Evolutionary conservation across 2,113 vertebrate species (phyloP), one percentile per base, ranked within the genome.

Genomic region (Boulengeromyrus knoepffleri): DNA sequence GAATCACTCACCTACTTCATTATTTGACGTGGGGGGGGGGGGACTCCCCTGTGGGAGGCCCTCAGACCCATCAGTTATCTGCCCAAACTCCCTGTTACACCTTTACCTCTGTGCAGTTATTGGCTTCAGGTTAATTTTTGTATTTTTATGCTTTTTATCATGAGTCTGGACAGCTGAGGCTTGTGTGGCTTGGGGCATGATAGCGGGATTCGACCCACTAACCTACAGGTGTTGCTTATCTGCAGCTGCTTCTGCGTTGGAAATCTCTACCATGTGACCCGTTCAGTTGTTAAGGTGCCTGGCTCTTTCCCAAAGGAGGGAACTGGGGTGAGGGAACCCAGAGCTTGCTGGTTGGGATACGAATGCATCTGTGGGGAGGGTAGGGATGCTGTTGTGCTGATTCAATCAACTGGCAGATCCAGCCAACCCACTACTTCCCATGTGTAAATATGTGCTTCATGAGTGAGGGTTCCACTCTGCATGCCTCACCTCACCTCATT

Each of bases 351-450:
- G 19, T 50, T 8, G 70, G 47, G 80, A 13, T 86, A 90, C 46
- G 50, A 90, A 89, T 74, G 19, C 53, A 21, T 90, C 19, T n/a
- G 13, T 45, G 42, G 36, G 77, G 4, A 56, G 62, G 84, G 50
- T 15, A 74, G 88, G 49, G 47, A 74, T 80, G 36, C 31, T 42
- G 12, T 39, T 77, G 62, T 31, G n/a, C 74, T 80, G 74, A 39
- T 77, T 39, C n/a, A n/a, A 19, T 77, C 13, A 80, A 80, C 74
- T 42, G 31, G 31, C 36, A 36, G 36, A 77, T 77, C 74, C 31
- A 77, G 31, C 74, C 15, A 42, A 80, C 42, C 74, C 36, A 80
- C 74, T 80, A 58, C 70, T 85, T 90, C 88, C 56, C 89, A 80
- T 50, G 13, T 24, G 84, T 66, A 53, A 31, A 19, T 77, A 13